Base-by-base conservation (phyloP, 2,888 invertebrate genomes). In the Luffia ferchaultella region DNA sequence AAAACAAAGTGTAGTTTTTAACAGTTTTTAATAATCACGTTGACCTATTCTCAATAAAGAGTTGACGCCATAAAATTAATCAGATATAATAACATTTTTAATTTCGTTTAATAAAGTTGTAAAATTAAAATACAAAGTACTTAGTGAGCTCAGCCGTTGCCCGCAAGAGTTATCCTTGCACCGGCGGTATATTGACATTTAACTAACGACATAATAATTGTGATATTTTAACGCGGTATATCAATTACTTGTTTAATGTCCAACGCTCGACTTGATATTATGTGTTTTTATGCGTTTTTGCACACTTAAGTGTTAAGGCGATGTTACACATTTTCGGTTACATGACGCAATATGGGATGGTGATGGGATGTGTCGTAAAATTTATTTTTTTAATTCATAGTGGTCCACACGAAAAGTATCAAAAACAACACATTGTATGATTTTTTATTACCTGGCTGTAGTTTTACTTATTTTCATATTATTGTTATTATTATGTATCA, bases 121-220 rank as follows among this genome's bases (percentile, higher is more conserved):
- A 30, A 30, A 30, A 30, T 3, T 30, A 12, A 7, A 30, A 30
- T 30, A 30, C 30, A 30, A 3, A 30, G 30, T 7, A 30, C 12
- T 7, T 30, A 30, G 3, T 30, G 12, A 30, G 12, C 12, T 30
- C 12, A 30, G 12, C n/a, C n/a, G n/a, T n/a, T 7, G 30, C 30
- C 5, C 57, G 58, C 59, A 60, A 59, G 60, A 59, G 58, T 55
- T 61, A 59, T 57, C 67, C 65, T 68, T 64, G 64, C 55, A 54
- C 49, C 57, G 60, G 57, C 62, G 67, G 64, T 59, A 60, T 7
- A 12, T 12, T 70, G 66, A 65, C 68, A 70, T 72, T 68, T 66
- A 30, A 60, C 68, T 72, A 71, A 73, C 70, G 67, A 64, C 62
- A 62, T 65, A 68, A 66, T 72, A 73, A 73, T 72, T 67, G 66